Base-by-base conservation (phyloP, 1,140 invertebrate species). In the Triops cancriformis region DNA sequence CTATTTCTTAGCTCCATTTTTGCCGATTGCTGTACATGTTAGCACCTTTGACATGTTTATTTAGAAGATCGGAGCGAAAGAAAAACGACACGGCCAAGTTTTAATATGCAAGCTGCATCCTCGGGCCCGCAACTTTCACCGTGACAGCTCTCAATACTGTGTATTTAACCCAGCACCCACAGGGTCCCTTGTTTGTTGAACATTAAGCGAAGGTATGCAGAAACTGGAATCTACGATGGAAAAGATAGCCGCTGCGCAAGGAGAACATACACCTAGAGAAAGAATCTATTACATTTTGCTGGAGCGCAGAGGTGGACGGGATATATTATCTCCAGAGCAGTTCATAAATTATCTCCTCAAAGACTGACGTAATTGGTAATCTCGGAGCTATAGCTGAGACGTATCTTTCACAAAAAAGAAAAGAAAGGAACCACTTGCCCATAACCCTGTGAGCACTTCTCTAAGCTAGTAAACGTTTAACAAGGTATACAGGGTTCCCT, bases 331-430 rank as follows among this genome's bases (percentile, higher is more conserved):
- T 64, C 43, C 51, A 64, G 14, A 64, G 51, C 51, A 23, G 51
- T 64, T 64, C 14, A 64, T 64, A 64, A 64, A 64, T 64, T 64
- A 64, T 18, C 51, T 64, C 23, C 51, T 64, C 51, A 64, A 64
- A 64, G 51, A 64, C 18, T 64, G 51, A 64, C 51, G n/a, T 64
- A 23, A 64, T 64, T 23, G 51, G 51, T 64, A 23, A 64, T 64
- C 51, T 64, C 1, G 51, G 51, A 23, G 31, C 31, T 37, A 64
- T 64, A 23, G 18, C 51, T 23, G 51, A 64, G 51, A n/a, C 14
- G 14, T 18, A 64, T 64, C 14, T 9, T 18, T 64, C 18, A 64
- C 1, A 10, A 64, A 64, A 64, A 18, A 23, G 18, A 6, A n/a
- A 23, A n/a, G 18, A 64, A n/a, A 18, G 14, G 18, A 64, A 14